Evolutionary conservation across 2,797 vertebrate genomes (phyloP).

Genomic region (Discoglossus pictus): DNA sequence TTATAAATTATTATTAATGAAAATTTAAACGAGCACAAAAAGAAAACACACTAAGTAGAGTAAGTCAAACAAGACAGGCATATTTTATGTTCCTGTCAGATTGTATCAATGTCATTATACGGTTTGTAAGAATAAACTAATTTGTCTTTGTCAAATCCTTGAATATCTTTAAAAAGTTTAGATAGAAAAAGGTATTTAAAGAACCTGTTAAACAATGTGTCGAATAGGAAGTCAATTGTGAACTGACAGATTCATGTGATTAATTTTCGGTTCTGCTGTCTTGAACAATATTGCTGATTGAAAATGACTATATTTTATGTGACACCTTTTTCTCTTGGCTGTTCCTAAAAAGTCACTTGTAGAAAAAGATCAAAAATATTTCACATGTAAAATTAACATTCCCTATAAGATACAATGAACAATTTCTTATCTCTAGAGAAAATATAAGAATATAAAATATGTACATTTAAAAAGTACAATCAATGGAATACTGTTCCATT

Average conservation of each 20-base stretch:
- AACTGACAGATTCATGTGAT: slow-evolving; percentile 5
- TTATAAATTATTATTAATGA: too few species aligned
- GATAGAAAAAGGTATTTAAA: background rate
- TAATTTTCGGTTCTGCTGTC: slow-evolving; percentile 1
- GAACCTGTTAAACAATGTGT: slow-evolving; percentile 19
- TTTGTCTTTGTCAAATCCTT: slow-evolving; percentile 19
- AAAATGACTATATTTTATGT: background rate
- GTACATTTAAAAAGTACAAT: too few species aligned
- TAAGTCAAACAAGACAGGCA: too few species aligned
- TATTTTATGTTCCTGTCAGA: too few species aligned
- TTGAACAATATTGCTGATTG: slow-evolving; percentile 14
- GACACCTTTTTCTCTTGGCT: background rate
- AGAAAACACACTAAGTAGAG: too few species aligned
- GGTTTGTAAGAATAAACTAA: background rate
- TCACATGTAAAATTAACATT: background rate
- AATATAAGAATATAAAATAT: too few species aligned
- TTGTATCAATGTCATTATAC: too few species aligned
- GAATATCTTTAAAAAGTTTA: slow-evolving; percentile 4
- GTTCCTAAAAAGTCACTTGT: background rate
- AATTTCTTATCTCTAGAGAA: background rate
- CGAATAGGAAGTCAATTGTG: background rate
- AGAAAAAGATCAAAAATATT: background rate
- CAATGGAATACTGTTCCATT: too few species aligned
- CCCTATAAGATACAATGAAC: background rate
- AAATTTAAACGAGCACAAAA: too few species aligned